phyloP scores from a whole-genome alignment of 2,797 vertebrate species.

The Falco cherrug region DNA sequence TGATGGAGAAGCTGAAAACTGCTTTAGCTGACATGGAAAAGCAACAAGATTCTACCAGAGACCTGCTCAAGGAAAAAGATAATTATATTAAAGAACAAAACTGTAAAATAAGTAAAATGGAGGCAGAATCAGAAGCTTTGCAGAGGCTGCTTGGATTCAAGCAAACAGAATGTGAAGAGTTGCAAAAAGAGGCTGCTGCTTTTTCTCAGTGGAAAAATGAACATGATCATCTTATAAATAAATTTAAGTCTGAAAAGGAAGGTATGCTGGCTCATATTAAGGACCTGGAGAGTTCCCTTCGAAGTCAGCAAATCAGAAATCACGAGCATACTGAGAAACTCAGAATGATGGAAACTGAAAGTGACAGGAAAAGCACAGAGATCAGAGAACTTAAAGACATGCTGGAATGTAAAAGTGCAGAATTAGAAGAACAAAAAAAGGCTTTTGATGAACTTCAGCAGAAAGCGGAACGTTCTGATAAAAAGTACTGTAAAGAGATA shows the following conservation, averaged over 20 bases:
- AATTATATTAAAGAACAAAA: conserved; percentile 79
- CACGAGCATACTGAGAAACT: conserved; percentile 73
- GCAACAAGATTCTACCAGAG: conserved; percentile 78
- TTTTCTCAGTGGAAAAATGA: conserved; percentile 86
- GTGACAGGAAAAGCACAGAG: conserved; percentile 72
- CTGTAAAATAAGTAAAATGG: conserved; percentile 68
- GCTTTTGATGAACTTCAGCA: conserved; percentile 76
- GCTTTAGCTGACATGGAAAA: conserved; percentile 82
- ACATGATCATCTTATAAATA: conserved; percentile 78
- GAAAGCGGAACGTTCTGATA: conserved; percentile 72
- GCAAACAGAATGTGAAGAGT: conserved; percentile 78
- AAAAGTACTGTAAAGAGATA: conserved; percentile 85
- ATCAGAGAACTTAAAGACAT: conserved; percentile 80
- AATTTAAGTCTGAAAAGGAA: conserved; percentile 81
- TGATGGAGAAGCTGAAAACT: conserved; percentile 80
- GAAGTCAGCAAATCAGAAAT: conserved; percentile 68
- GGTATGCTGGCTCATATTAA: conserved; percentile 75
- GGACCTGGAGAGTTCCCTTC: conserved; percentile 78
- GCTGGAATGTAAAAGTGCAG: conserved; percentile 79
- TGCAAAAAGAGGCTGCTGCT: conserved; percentile 76
- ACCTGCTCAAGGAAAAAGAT: conserved; percentile 83
- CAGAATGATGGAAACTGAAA: conserved; percentile 76
- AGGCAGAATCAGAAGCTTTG: conserved; percentile 79
- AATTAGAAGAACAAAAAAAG: conserved; percentile 81
- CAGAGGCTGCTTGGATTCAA: conserved; percentile 64